Conservation (phyloP, 2,888 invertebrate genomes). For the Aquatica leii region DNA sequence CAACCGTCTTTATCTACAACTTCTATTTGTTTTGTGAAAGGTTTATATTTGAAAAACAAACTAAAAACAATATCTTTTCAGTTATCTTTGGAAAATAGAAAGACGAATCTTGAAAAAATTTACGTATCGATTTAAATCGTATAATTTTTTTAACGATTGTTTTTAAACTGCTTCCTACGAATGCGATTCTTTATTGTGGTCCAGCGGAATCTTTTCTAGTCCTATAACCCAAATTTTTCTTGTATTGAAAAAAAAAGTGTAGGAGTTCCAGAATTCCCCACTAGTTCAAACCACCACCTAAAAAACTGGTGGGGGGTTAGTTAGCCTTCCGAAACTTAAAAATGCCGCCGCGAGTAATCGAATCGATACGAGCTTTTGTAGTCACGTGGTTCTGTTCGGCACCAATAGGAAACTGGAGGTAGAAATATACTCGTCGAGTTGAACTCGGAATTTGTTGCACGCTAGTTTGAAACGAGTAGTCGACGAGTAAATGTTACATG, state of each 20-base stretch:
- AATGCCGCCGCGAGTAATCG: conserved; percentile 82
- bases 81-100: conserved; percentile 6
- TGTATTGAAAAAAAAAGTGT: conserved; percentile 39
- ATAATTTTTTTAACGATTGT: background rate
- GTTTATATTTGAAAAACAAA: conserved; percentile 58
- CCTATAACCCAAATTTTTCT: conserved; percentile 49
- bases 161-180: too few species aligned
- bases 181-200: background rate
- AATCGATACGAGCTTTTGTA: conserved; percentile 73
- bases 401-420: conserved; percentile 27
- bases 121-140: background rate
- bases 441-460: conserved; percentile 36
- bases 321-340: conserved; percentile 69
- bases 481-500: conserved; percentile 55
- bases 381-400: conserved; percentile 67
- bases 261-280: conserved; percentile 34
- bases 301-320: conserved; percentile 35
- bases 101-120: background rate
- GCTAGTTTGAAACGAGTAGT: conserved; percentile 47
- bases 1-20: conserved; percentile 41
- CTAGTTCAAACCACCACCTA: conserved; percentile 36
- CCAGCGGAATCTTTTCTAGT: conserved; percentile 3
- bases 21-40: conserved; percentile 57
- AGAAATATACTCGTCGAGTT: conserved; percentile 28
- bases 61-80: conserved; percentile 51